phyloP scores from a whole-genome alignment of 2,888 invertebrate species.

The Erebia epiphron region DNA sequence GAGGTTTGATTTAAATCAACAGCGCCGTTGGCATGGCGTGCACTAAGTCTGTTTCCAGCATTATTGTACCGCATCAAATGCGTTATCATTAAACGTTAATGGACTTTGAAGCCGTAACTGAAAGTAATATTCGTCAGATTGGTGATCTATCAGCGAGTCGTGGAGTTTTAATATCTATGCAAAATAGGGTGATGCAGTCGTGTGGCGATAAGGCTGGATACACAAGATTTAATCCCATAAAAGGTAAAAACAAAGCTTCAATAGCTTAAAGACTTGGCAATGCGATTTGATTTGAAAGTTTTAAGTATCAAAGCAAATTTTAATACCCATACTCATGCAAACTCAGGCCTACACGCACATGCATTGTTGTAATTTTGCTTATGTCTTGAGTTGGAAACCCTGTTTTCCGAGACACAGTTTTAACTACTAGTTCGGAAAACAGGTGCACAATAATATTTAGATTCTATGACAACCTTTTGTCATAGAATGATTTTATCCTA shows the following conservation, averaged over 20 bases:
- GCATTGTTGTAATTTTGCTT: too few relatives aligned
- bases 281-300: not conserved
- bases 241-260: not conserved
- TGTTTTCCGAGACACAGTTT: too few relatives aligned
- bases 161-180: conserved; percentile 36
- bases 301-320: too few relatives aligned
- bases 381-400: too few relatives aligned
- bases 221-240: not conserved
- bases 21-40: not conserved
- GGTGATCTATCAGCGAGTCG: conserved; percentile 27
- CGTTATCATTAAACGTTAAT: conserved; percentile 33
- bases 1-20: too few relatives aligned
- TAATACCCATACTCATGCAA: too few relatives aligned
- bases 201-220: conserved; percentile 15
- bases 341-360: too few relatives aligned
- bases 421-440: too few relatives aligned
- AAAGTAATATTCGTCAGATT: conserved; percentile 30
- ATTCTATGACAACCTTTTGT: too few relatives aligned
- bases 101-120: conserved; percentile 23
- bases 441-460: too few relatives aligned
- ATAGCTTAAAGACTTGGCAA: too few relatives aligned
- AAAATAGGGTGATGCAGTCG: conserved; percentile 28
- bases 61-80: conserved; percentile 21
- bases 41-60: not conserved
- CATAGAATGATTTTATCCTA: too few relatives aligned